Evolutionary conservation across 2,888 invertebrate genomes (phyloP), one percentile per base, ranked within the genome.

Genomic region (Trichacis sp.): DNA sequence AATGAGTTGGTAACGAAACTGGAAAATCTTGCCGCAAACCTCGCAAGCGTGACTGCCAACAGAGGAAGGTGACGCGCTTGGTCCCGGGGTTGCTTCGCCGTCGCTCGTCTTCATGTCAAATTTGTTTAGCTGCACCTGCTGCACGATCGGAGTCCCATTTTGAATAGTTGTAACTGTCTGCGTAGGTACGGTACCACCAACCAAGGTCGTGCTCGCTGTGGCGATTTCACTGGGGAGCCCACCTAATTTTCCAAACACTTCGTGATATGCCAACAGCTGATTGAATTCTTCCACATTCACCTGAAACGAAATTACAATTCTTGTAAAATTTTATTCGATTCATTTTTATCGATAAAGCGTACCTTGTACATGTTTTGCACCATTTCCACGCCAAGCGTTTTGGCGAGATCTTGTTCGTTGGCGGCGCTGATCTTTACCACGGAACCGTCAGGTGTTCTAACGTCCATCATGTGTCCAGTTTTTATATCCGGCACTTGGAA

Each of bases 21-120:
- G 93, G 85, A 94, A 94, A 85, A 93, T 91, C 85, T 94, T 94
- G 51, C 93, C 93, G 77, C 94, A 94, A 63, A 94, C 89, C 83
- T 94, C 94, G 83, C 94, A 94, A 14, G 91, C 88, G 82, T 94
- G 93, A 67, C 89, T 89, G 15, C 90, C 91, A 20, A 86, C 85
- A 12, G 87, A 85, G 1, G 88, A 87, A 1, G 88, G 87, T 1
- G 92, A 90, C 2, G 89, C 90, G 42, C 86, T 87, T 49, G 84
- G 82, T 59, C 84, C 84, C 4, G 84, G 84, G 9, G 84, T 84
- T 1, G 82, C 84, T 64, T 83, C 84, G 6, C 82, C 81, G 20
- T 84, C 84, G 49, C 76, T 80, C 2, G 78, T 73, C 59, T 84
- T 84, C 30, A 84, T 79, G 29, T 84, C 84, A 43, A 84, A 84